A percentile compares a stretch with the other conserved stretches of the same genome.
Evolutionary conservation across 2,797 vertebrate species (phyloP).

Genomic region (Cirrhinus mrigala): DNA sequence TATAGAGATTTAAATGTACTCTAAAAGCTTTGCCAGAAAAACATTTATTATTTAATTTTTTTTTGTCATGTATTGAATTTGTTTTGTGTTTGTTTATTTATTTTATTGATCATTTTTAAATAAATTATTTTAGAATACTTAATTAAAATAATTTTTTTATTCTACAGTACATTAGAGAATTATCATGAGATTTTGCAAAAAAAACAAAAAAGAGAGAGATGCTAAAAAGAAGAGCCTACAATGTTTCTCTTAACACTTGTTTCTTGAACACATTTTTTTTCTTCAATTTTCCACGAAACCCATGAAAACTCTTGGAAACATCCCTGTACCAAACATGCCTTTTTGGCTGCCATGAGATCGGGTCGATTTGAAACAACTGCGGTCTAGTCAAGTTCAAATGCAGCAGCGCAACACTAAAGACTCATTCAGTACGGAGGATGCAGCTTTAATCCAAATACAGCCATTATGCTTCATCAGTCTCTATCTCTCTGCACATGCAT

Average conservation of each 20-base stretch:
- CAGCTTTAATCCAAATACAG: slow-evolving; percentile 43
- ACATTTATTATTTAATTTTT: too few relatives aligned
- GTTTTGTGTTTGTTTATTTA: background rate
- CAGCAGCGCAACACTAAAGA: slow-evolving; percentile 16
- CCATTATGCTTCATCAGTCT: slow-evolving; percentile 50
- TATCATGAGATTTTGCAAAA: background rate
- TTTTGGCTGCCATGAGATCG: background rate
- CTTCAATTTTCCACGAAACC: background rate
- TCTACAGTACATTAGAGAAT: background rate
- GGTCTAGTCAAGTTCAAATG: slow-evolving; percentile 18
- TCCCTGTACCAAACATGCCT: background rate
- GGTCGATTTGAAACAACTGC: background rate
- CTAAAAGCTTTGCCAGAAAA: background rate
- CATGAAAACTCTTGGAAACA: background rate
- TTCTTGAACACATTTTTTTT: background rate
- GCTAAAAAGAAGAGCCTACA: background rate
- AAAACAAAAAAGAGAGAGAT: background rate
- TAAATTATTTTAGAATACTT: background rate
- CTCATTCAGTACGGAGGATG: slow-evolving; percentile 9
- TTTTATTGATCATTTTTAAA: background rate
- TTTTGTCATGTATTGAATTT: background rate
- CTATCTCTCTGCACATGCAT: slow-evolving; percentile 33
- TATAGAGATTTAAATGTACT: too few relatives aligned
- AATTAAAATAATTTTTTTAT: background rate
- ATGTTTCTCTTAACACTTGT: background rate